Evolutionary conservation across 2,888 invertebrate genomes (phyloP).

Genomic region (Drosophila macrospina): DNA sequence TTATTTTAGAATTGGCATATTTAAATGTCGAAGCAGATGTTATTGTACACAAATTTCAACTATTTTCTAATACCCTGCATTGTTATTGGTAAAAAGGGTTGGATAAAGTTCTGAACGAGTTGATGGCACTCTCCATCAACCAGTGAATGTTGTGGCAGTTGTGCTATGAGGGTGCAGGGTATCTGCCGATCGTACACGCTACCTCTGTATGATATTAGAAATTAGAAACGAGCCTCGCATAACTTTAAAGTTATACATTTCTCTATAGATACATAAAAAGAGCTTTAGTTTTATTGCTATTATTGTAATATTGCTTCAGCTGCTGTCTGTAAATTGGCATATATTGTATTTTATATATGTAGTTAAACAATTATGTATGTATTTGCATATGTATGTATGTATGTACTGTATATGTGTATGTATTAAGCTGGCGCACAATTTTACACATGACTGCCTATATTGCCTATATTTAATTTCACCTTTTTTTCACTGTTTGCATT

Average conservation of each 20-base stretch:
- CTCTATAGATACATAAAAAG: constrained; percentile 19
- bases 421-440: constrained; percentile 78
- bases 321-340: constrained; percentile 31
- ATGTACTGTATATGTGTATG: constrained; percentile 42
- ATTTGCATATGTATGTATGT: constrained; percentile 26
- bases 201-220: constrained; percentile 27
- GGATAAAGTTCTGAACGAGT: background rate
- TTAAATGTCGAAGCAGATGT: constrained; percentile 9
- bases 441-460: constrained; percentile 79
- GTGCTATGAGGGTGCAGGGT: constrained; percentile 1
- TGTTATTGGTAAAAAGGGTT: background rate
- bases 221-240: constrained; percentile 43
- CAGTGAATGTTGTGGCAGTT: background rate
- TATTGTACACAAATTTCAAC: constrained; percentile 4
- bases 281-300: constrained; percentile 42
- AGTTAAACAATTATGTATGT: constrained; percentile 38
- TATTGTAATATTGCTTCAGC: constrained; percentile 51
- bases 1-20: constrained; percentile 3
- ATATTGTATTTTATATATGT: constrained; percentile 43
- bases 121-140: background rate
- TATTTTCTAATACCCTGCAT: background rate
- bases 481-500: constrained; percentile 80
- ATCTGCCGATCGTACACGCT: constrained; percentile 1
- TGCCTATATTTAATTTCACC: constrained; percentile 81
- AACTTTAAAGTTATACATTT: constrained; percentile 41